Evolutionary conservation across 2,797 vertebrate species (phyloP).

Genomic region (Alexandromys oeconomus): DNA sequence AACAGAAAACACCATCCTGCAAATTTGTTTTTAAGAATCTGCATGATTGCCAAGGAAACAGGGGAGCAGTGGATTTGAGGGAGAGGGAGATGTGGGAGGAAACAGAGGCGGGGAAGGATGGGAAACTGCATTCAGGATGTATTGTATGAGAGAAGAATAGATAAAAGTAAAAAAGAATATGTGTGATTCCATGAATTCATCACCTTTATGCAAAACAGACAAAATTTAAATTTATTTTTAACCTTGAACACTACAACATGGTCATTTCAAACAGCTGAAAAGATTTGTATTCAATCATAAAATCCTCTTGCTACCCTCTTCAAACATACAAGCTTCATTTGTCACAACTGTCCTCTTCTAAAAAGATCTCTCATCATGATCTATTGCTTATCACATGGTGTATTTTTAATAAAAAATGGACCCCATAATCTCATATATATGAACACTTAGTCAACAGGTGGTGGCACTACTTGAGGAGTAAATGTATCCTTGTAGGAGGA

Average conservation of each 20-base stretch:
- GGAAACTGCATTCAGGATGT: too few species aligned
- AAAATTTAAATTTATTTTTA: conserved; percentile 40
- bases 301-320: background rate
- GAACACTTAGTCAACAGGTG: background rate
- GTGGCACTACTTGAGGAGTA: background rate
- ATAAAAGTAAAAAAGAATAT: background rate
- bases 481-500: background rate
- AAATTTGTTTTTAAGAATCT: conserved; percentile 14
- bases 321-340: background rate
- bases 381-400: background rate
- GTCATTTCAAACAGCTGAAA: conserved; percentile 18
- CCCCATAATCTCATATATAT: background rate
- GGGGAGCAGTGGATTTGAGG: too few species aligned
- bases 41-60: background rate
- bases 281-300: background rate
- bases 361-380: background rate
- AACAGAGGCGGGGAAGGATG: background rate
- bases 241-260: background rate
- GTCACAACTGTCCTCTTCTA: background rate
- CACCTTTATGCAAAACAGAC: background rate
- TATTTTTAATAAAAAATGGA: background rate
- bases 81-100: too few species aligned
- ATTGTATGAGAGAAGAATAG: background rate
- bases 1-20: background rate
- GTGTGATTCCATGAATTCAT: background rate